Conservation (phyloP, 1,140 invertebrate species). For the Xylocopa sonorina region DNA sequence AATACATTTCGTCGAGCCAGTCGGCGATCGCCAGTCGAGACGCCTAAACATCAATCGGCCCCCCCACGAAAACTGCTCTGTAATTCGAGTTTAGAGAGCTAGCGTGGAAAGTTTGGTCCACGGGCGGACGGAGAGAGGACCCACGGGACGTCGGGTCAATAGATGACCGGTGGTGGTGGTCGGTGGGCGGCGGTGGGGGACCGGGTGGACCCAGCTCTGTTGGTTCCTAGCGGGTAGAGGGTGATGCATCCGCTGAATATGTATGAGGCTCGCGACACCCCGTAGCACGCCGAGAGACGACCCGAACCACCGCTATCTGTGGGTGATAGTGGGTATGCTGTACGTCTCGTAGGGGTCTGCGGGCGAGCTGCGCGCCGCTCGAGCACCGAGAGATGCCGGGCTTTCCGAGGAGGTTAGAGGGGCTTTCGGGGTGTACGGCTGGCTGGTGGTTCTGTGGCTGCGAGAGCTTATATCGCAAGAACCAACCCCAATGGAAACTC, state of each 20-base stretch:
- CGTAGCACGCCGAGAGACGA: slow-evolving; percentile 75
- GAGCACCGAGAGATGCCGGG: slow-evolving; percentile 47
- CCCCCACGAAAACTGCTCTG: slow-evolving; percentile 79
- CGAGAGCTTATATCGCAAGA: slow-evolving; percentile 79
- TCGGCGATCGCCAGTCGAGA: too few relatives aligned
- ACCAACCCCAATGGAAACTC: slow-evolving; percentile 80
- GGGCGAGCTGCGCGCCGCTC: slow-evolving; percentile 55
- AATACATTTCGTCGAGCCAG: too few relatives aligned
- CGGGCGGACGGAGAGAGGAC: slow-evolving; percentile 53
- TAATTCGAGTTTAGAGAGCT: slow-evolving; percentile 78
- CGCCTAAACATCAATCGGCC: slow-evolving; percentile 80
- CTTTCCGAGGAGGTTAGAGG: slow-evolving; percentile 51
- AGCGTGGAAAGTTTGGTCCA: slow-evolving; percentile 75
- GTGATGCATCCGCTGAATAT: slow-evolving; percentile 81
- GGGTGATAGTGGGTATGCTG: slow-evolving; percentile 81
- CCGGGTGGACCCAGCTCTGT: too few relatives aligned
- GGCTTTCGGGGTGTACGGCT: slow-evolving; percentile 46
- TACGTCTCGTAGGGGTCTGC: slow-evolving; percentile 76
- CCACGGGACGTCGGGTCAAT: slow-evolving; percentile 77
- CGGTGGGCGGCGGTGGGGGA: slow-evolving; percentile 55
- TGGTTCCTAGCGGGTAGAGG: slow-evolving; percentile 58
- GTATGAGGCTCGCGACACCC: slow-evolving; percentile 81
- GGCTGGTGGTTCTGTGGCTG: slow-evolving; percentile 67
- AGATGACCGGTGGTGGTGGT: slow-evolving; percentile 74
- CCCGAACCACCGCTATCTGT: slow-evolving; percentile 80